phyloP scores from a whole-genome alignment of 2,113 vertebrate species.

The Tychaedon coryphoeus region DNA sequence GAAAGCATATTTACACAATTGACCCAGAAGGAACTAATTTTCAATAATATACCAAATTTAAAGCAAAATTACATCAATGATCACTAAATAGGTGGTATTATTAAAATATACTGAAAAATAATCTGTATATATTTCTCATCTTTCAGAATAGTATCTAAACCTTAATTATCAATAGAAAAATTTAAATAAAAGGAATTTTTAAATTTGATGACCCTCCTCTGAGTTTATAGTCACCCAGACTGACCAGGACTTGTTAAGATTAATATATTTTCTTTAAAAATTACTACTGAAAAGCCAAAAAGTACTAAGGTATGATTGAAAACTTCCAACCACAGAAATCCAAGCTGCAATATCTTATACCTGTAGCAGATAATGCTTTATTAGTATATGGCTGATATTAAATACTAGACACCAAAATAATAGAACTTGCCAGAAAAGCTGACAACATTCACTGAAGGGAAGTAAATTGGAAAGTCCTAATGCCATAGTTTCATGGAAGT shows the following conservation, averaged over 20 bases:
- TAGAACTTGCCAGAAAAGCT: neutral
- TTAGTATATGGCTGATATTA: neutral
- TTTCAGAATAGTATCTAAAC: neutral
- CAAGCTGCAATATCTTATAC: neutral
- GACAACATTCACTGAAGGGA: neutral
- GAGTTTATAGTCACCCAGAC: neutral
- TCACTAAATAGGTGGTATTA: neutral
- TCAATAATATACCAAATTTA: neutral
- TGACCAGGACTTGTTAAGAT: neutral
- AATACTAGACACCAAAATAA: neutral
- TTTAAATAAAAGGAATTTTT: neutral
- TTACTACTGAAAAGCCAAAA: neutral
- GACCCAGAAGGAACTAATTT: neutral
- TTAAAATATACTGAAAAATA: neutral
- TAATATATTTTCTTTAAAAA: neutral
- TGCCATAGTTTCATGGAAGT: neutral
- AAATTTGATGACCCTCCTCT: neutral
- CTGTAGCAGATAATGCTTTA: neutral
- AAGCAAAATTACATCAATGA: neutral
- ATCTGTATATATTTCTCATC: neutral
- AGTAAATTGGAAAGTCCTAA: neutral
- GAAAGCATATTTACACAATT: neutral
- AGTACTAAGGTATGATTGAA: neutral
- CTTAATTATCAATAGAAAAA: neutral
- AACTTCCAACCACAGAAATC: neutral